Evolutionary conservation across 2,113 vertebrate species (phyloP).

Genomic region (Buteo buteo): DNA sequence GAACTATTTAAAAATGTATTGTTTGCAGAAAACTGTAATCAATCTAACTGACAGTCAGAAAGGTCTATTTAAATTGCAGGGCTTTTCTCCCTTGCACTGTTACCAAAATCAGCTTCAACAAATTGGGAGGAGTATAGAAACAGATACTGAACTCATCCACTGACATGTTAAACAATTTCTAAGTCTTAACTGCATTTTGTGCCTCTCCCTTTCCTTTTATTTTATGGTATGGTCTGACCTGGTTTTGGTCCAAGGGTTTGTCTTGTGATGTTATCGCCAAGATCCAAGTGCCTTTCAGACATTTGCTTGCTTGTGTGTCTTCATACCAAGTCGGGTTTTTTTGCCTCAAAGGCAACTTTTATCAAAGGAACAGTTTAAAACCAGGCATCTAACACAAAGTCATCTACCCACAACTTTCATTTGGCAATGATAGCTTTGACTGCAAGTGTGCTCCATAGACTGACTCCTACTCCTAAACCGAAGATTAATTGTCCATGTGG

Average conservation of each 20-base stretch:
- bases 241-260: background rate
- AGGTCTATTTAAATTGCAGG: conserved; percentile 45
- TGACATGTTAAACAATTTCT: background rate
- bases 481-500: background rate
- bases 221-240: background rate
- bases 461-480: background rate
- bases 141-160: background rate
- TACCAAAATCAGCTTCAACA: conserved; percentile 6
- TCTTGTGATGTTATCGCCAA: background rate
- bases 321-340: background rate
- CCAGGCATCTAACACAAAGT: background rate
- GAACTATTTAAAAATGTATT: conserved; percentile 48
- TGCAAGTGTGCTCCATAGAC: background rate
- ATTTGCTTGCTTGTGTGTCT: background rate
- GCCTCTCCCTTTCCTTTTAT: background rate
- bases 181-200: background rate
- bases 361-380: background rate
- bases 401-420: background rate
- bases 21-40: conserved; percentile 48
- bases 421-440: background rate
- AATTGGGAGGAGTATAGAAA: background rate
- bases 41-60: conserved; percentile 50
- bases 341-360: background rate
- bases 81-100: conserved; percentile 26
- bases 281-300: background rate